Evolutionary conservation across 1,140 invertebrate genomes (phyloP).

Genomic region (Calliphora vicina): DNA sequence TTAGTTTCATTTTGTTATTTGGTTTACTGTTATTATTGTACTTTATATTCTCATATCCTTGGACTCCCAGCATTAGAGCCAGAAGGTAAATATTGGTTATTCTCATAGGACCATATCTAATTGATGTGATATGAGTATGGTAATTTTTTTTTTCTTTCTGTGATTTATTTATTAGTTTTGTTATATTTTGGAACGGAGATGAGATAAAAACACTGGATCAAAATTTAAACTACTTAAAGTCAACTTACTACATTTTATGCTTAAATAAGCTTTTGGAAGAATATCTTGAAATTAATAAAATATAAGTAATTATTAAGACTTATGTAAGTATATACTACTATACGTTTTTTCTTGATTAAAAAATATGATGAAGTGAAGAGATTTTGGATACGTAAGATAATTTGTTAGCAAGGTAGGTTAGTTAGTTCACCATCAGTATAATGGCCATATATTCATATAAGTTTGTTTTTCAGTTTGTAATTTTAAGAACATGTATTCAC

Average conservation of each 20-base stretch:
- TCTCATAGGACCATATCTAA: slow-evolving; percentile 2
- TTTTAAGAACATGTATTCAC: too few species aligned
- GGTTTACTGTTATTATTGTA: background rate
- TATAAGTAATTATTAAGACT: background rate
- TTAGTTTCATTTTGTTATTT: slow-evolving; percentile 15
- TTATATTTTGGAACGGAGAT: background rate
- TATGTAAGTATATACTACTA: too few species aligned
- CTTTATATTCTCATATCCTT: slow-evolving; percentile 7
- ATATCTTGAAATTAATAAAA: background rate
- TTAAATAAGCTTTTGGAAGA: background rate
- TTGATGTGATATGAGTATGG: background rate
- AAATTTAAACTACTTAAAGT: background rate
- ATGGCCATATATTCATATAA: too few species aligned
- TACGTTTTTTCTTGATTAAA: too few species aligned
- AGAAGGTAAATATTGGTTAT: slow-evolving; percentile 28
- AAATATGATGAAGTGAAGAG: too few species aligned
- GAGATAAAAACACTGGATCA: background rate
- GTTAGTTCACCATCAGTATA: too few species aligned
- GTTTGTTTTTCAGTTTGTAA: too few species aligned
- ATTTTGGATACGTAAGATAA: too few species aligned
- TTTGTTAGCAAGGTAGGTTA: too few species aligned
- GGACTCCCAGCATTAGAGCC: background rate
- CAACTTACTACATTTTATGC: background rate
- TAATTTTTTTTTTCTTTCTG: background rate
- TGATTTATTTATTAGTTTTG: slow-evolving; percentile 1